Conservation (phyloP, 2,888 invertebrate species). For the Parapristionchus giblindavisi region DNA sequence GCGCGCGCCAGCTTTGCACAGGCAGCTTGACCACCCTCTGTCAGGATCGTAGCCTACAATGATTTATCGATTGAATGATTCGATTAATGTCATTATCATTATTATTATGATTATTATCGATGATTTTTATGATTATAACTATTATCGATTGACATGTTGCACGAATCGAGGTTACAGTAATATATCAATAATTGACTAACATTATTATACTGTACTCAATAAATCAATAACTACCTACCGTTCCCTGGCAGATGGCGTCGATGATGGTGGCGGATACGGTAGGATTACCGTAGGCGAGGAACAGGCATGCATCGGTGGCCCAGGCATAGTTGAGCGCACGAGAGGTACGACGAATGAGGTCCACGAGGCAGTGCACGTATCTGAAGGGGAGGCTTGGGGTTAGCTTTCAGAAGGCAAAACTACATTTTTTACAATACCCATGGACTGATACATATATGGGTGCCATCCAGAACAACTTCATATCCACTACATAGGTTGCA, state of each 20-base stretch:
- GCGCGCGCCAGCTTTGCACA: neutral
- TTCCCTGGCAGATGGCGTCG: neutral
- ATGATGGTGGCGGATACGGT: neutral
- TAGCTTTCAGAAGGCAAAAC: neutral
- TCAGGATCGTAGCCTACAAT: neutral
- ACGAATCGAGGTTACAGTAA: neutral
- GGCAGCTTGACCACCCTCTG: neutral
- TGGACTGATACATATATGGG: too few species aligned
- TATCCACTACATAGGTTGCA: too few species aligned
- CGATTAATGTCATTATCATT: neutral
- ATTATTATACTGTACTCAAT: neutral
- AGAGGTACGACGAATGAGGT: conserved; percentile 6
- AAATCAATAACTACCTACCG: neutral
- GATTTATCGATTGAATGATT: neutral
- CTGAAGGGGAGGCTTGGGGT: too few species aligned
- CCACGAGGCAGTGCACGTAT: neutral
- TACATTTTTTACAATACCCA: too few species aligned
- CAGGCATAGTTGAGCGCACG: neutral
- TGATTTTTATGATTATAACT: neutral
- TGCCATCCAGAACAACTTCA: too few species aligned
- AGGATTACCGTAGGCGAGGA: neutral
- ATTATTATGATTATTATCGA: neutral
- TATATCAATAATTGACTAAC: neutral
- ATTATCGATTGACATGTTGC: neutral
- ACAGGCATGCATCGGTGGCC: neutral